phyloP scores from a whole-genome alignment of 2,113 vertebrate genomes.

The Ceyx cyanopectus region DNA sequence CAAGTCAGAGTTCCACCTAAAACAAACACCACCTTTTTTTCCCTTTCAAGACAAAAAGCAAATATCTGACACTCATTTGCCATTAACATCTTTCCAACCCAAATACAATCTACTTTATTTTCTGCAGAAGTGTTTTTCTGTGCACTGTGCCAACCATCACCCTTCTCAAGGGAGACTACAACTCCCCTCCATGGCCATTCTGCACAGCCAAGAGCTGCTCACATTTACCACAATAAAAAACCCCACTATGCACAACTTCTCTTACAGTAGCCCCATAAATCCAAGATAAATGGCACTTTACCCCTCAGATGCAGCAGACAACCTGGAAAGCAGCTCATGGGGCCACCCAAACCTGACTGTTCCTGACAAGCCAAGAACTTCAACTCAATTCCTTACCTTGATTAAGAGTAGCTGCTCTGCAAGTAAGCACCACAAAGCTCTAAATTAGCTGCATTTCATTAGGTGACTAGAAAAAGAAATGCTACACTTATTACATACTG shows the following conservation, averaged over 20 bases:
- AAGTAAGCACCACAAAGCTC: background rate
- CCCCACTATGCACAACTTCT: background rate
- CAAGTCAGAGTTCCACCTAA: background rate
- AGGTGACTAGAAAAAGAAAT: background rate
- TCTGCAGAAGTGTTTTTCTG: background rate
- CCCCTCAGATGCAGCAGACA: background rate
- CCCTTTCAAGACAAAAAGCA: background rate
- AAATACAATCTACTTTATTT: background rate
- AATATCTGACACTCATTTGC: background rate
- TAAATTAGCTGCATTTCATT: background rate
- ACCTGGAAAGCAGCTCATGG: background rate
- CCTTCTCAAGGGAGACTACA: background rate
- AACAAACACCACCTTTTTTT: background rate
- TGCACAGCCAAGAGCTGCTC: background rate
- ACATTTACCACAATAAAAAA: background rate
- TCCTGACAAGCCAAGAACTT: background rate
- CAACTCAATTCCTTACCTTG: background rate
- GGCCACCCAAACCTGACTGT: background rate
- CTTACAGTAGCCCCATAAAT: background rate
- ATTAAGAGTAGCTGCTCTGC: background rate
- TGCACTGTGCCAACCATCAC: background rate
- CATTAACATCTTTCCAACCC: background rate
- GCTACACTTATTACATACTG: background rate
- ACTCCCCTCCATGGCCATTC: background rate
- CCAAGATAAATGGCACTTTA: background rate